Evolutionary conservation across 2,113 vertebrate species (phyloP).

Genomic region (Semicossyphus pulcher): DNA sequence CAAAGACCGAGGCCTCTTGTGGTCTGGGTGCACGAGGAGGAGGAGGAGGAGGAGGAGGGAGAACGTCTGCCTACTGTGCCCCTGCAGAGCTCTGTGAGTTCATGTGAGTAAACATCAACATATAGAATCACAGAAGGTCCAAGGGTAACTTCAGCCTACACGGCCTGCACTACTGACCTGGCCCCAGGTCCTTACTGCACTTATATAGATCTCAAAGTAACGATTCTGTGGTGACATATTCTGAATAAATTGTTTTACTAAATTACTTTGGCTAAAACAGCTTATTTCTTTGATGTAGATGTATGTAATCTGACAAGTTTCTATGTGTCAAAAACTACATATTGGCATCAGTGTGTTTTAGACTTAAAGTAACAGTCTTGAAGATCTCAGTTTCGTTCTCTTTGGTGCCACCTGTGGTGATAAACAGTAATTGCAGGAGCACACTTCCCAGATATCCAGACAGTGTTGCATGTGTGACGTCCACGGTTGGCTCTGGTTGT

Average conservation of each 20-base stretch:
- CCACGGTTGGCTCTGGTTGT: no score
- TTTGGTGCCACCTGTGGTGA: no score
- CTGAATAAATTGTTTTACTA: conserved; percentile 1
- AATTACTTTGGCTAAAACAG: neutral
- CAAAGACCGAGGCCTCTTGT: conserved; percentile 65
- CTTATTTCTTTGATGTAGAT: no score
- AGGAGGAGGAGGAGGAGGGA: conserved; percentile 5
- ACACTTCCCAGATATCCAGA: no score
- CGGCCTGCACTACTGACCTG: neutral
- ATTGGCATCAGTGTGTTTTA: no score
- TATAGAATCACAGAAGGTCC: conserved; percentile 31
- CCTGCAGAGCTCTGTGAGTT: conserved; percentile 36
- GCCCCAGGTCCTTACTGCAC: conserved; percentile 17
- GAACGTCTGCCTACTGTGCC: conserved; percentile 45
- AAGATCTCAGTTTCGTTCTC: no score
- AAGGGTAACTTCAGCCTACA: conserved; percentile 44
- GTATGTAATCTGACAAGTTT: no score
- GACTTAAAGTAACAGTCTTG: no score
- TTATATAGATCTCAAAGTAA: conserved; percentile 9
- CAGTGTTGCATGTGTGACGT: no score
- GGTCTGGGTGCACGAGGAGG: conserved; percentile 47
- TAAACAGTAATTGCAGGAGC: no score
- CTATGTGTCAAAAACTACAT: no score
- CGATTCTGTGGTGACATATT: neutral
- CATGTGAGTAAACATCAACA: conserved; percentile 55